Evolutionary conservation across 2,797 vertebrate genomes (phyloP).

Genomic region (Pterois miles): DNA sequence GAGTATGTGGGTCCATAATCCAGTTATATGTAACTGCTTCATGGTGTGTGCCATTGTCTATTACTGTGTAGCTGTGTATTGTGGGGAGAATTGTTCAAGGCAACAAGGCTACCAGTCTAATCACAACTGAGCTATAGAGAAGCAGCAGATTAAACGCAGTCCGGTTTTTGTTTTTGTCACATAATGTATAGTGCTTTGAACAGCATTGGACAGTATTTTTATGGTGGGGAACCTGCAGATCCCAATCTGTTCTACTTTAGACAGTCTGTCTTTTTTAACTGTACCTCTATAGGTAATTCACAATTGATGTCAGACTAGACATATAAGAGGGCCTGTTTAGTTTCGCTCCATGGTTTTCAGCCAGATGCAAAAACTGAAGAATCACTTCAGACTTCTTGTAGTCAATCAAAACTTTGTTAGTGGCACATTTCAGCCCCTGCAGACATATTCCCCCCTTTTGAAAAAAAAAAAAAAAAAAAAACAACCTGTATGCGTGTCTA

Average conservation of each 20-base stretch:
- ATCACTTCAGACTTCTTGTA: constrained; percentile 53
- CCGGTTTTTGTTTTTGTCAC: neutral
- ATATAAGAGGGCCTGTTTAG: constrained; percentile 44
- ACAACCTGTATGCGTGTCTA: constrained; percentile 55
- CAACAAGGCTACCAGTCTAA: constrained; percentile 12
- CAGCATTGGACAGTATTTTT: neutral
- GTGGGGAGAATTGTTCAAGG: constrained; percentile 11
- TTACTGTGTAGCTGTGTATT: constrained; percentile 31
- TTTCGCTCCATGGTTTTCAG: constrained; percentile 26
- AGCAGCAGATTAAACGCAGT: constrained; percentile 22
- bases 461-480: constrained; percentile 48
- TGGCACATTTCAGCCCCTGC: constrained; percentile 43
- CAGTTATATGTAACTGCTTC: constrained; percentile 49
- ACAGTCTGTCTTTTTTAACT: constrained; percentile 25
- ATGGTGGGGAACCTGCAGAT: constrained; percentile 10
- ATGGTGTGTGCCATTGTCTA: constrained; percentile 39
- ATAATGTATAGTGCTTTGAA: neutral
- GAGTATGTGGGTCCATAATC: constrained; percentile 47
- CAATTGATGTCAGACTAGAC: constrained; percentile 43
- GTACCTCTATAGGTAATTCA: constrained; percentile 23
- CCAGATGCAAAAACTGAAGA: constrained; percentile 54
- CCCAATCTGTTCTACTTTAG: constrained; percentile 34
- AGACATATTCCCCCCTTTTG: constrained; percentile 31
- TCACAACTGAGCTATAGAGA: neutral
- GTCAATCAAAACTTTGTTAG: constrained; percentile 73